These are phyloP conservation scores for Tolmerus cingulatus DNA, from an alignment of 2,888 invertebrate species.

Conservation along the genomic window DNA sequence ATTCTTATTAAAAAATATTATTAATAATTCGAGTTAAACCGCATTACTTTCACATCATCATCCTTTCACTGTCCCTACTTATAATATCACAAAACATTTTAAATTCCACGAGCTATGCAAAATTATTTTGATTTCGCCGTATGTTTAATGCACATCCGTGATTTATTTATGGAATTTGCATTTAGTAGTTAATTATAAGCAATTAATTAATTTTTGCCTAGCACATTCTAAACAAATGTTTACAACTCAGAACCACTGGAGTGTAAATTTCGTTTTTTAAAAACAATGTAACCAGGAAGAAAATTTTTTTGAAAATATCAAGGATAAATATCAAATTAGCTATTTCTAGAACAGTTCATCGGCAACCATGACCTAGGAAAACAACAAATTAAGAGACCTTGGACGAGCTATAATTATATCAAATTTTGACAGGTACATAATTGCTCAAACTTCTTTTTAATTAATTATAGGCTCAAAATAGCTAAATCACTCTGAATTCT, in stretches of 20 bases:
- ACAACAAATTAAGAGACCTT: neutral
- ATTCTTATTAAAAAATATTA: neutral
- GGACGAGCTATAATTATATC: neutral
- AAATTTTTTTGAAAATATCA: neutral
- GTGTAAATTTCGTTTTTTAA: neutral
- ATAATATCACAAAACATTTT: neutral
- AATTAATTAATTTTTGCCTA: neutral
- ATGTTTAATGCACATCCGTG: neutral
- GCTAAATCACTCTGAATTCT: neutral
- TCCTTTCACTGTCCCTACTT: neutral
- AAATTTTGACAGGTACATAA: neutral
- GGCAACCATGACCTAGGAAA: neutral
- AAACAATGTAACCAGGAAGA: neutral
- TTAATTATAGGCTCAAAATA: neutral
- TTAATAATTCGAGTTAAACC: neutral
- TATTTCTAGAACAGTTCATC: neutral
- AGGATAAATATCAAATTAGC: neutral
- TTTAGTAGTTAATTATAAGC: neutral
- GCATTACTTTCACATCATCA: neutral
- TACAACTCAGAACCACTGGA: neutral
- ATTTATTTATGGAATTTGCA: neutral
- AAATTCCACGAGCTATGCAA: neutral
- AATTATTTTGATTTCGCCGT: neutral
- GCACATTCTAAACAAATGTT: neutral
- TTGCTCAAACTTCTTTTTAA: neutral